These are phyloP conservation scores for Struthio camelus DNA, from an alignment of 2,113 vertebrate genomes.

Conservation along the genomic window DNA sequence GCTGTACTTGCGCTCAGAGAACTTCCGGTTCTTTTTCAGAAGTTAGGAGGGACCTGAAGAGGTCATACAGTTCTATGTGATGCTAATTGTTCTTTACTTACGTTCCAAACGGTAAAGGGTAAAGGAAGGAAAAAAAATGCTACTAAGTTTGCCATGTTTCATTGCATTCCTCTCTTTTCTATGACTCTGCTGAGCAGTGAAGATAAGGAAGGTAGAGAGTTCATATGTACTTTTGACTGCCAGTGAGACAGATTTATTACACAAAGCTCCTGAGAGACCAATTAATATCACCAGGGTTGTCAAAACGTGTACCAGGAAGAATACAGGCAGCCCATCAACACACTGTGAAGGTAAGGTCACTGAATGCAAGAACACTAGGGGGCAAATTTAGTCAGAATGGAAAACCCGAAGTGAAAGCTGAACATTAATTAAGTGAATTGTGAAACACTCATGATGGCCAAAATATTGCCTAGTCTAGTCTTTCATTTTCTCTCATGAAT, in stretches of 20 bases:
- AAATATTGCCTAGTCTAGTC: not conserved
- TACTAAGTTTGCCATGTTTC: not conserved
- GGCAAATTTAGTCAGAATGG: not conserved
- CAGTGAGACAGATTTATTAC: constrained; percentile 44
- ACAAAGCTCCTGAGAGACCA: constrained; percentile 60
- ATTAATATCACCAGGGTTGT: constrained; percentile 60
- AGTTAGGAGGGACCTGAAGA: not conserved
- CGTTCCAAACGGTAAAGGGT: not conserved
- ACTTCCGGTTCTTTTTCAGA: not conserved
- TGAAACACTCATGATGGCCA: not conserved
- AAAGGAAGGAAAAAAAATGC: not conserved
- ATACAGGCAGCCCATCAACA: constrained; percentile 7
- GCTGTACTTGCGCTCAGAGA: not conserved
- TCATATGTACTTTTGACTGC: constrained; percentile 10
- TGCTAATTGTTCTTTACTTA: not conserved
- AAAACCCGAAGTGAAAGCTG: not conserved
- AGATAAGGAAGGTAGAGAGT: not conserved
- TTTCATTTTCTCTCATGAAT: not conserved
- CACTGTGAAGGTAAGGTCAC: constrained; percentile 39
- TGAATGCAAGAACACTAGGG: constrained; percentile 4
- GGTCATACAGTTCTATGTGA: not conserved
- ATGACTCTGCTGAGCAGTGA: constrained; percentile 12
- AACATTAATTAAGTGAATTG: not conserved
- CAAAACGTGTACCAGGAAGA: constrained; percentile 62
- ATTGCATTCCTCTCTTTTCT: not conserved